Conservation (phyloP, 2,888 invertebrate species). For the Arctia plantaginis region DNA sequence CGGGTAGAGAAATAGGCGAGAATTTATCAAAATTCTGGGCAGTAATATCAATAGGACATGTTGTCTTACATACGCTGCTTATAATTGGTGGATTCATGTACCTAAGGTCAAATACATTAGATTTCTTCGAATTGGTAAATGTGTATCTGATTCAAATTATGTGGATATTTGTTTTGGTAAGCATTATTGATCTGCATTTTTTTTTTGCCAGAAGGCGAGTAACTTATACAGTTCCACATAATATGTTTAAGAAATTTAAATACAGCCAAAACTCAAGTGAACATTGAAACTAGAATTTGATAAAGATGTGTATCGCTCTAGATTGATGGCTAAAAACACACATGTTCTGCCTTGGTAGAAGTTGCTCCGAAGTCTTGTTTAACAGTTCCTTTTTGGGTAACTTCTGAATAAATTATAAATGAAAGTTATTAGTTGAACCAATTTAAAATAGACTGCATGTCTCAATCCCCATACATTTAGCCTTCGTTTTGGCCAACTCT, state of each 20-base stretch:
- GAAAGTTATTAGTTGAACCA: background rate
- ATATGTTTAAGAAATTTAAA: background rate
- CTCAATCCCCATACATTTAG: constrained; percentile 5
- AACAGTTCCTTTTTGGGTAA: too few species aligned
- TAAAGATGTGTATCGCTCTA: background rate
- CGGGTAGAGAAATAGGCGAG: constrained; percentile 22
- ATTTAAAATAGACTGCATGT: too few species aligned
- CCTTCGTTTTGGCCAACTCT: too few species aligned
- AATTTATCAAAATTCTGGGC: background rate
- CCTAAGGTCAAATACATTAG: background rate
- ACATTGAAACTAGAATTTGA: background rate
- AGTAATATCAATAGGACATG: background rate
- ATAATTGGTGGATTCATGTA: background rate
- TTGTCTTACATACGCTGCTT: constrained; percentile 2
- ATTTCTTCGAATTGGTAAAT: constrained; percentile 4
- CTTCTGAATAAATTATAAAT: background rate
- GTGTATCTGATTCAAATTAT: background rate
- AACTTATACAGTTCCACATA: too few species aligned
- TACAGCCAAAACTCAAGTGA: background rate
- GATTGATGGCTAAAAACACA: background rate
- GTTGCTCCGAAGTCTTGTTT: background rate
- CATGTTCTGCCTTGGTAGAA: background rate
- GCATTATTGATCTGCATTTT: background rate
- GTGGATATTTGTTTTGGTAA: constrained; percentile 2
- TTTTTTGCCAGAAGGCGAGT: background rate